Conservation (phyloP, 2,888 invertebrate species). For the Idaea straminata region DNA sequence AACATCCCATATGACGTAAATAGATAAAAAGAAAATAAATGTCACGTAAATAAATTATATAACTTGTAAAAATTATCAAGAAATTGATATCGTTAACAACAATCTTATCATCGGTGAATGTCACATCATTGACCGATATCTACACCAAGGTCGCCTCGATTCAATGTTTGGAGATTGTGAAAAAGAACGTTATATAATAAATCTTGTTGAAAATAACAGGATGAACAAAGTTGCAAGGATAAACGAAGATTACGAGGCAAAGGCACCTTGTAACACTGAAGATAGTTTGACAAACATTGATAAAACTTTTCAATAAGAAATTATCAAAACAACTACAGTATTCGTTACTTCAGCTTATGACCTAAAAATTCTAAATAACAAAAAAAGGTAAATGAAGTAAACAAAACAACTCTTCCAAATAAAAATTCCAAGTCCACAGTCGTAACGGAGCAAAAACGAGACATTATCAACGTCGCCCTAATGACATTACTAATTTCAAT, state of each 20-base stretch:
- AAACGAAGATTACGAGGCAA: not conserved
- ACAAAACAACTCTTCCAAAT: constrained; percentile 1
- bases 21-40: not conserved
- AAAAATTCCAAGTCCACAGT: not conserved
- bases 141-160: not conserved
- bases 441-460: not conserved
- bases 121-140: not conserved
- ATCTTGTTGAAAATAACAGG: not conserved
- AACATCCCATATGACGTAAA: not conserved
- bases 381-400: not conserved
- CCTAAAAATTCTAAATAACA: not conserved
- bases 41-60: not conserved
- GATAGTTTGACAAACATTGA: not conserved
- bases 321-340: not conserved
- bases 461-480: not conserved
- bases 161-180: not conserved
- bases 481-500: not conserved
- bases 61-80: not conserved
- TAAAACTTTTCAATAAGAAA: not conserved
- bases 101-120: not conserved
- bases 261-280: not conserved
- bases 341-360: not conserved
- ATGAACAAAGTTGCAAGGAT: not conserved
- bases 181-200: not conserved
- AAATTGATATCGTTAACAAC: not conserved